Evolutionary conservation across 2,797 vertebrate species (phyloP), one percentile per base, ranked within the genome.

Genomic region (Coreius guichenoti): DNA sequence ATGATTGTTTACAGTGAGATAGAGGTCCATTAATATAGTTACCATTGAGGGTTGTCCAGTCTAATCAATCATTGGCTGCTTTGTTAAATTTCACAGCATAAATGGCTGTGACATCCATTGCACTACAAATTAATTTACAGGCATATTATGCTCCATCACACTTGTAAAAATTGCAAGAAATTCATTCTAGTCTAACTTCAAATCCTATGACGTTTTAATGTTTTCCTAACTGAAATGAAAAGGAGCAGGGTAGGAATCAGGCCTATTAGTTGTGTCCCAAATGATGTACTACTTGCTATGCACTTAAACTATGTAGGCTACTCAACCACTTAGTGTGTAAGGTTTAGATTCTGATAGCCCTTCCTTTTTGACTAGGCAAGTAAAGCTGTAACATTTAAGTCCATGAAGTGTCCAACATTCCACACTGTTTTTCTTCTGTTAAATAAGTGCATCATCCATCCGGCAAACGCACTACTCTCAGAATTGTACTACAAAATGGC

Each of bases 361-460:
- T 63, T 14, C 2, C 58, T 63, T 63, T 63, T 7, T 63, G 5
- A 5, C 13, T 16, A 29, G 1, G 26, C 26, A 65, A 65, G 61
- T 31, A 16, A 63, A 29, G 13, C 26, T 29, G 5, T 7, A 3
- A 16, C 14, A 8, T 17, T 5, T 8, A 6, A 31, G 26, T 16
- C 26, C n/a, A 16, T 65, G 14, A 65, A 31, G 26, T 63, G 26
- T 63, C 6, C 6, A 63, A 65, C 26, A 17, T 17, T 7, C 23
- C 1, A 11, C 1, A 0, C 6, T 8, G 0, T n/a, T 12, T 12
- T 58, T n/a, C 2, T 29, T 16, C 1, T 16, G 5, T 63, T 29
- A 16, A 13, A 56, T 56, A 56, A 29, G 26, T 29, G 13, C 5
- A 63, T 26, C 11, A 61, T 63, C 58, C n/a, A 29, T 63, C 61